Evolutionary conservation across 2,797 vertebrate species (phyloP), one percentile per base, ranked within the genome.

Genomic region (Cygnus olor): DNA sequence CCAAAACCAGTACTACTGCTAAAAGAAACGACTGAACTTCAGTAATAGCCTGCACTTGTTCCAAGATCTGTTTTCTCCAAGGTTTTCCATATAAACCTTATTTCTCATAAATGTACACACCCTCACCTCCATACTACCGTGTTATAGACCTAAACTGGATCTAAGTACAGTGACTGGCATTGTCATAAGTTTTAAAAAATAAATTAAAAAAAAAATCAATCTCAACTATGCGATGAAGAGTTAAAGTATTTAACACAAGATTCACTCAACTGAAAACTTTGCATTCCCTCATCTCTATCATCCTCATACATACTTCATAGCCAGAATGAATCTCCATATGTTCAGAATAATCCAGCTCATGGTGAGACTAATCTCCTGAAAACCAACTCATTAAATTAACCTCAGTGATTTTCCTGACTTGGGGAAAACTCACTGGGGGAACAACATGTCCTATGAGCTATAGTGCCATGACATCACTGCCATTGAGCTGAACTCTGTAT

Each of bases 281-380:
- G 18, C 68, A 74, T 84, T 91, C 25, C 88, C 71, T 82, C 81
- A 91, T 53, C 30, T 80, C 68, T 88, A 32, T n/a, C 80, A 86
- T 64, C 64, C 60, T 70, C 83, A 80, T 86, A 53, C 60, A 68
- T 38, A 74, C 88, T 91, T 94, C 68, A 47, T 71, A 96, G 81
- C 64, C 95, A 96, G 88, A 82, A 68, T 66, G 73, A 7, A 36
- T 84, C 40, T 90, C 91, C 88, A 80, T 94, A 94, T 93, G 95
- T 73, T 93, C 88, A 61, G 53, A 94, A 81, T 86, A 88, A 95
- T 93, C 53, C 74, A 86, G 9, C 36, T 66, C 80, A 81, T 80
- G 61, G 89, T 94, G 83, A 94, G 82, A 78, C 78, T 90, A 95
- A 95, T 95, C 66, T 92, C 81, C 92, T 10, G 49, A 85, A 89